A percentile compares a stretch with the other conserved stretches of the same genome.
Conservation (phyloP, 2,888 invertebrate genomes). For the Anthoptus insignis region DNA sequence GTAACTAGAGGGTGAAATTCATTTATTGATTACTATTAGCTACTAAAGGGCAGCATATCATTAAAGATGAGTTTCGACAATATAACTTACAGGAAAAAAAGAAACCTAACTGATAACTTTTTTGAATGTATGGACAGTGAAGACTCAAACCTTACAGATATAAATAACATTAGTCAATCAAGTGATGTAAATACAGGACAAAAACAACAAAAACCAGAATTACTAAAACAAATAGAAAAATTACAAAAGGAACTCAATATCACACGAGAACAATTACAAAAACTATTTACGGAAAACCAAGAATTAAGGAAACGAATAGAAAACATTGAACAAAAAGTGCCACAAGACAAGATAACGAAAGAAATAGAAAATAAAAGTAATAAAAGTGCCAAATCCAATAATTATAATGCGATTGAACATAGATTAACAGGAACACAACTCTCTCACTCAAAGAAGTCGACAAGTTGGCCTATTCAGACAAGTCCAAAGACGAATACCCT, state of each 20-base stretch:
- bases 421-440: not conserved
- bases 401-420: not conserved
- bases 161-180: not conserved
- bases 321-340: not conserved
- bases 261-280: not conserved
- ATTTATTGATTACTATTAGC: not conserved
- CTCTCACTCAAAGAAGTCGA: not conserved
- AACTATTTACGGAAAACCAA: not conserved
- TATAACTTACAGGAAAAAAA: slow-evolving; percentile 1
- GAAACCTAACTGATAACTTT: slow-evolving; percentile 9
- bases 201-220: not conserved
- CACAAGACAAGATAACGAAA: not conserved
- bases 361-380: not conserved
- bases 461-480: not conserved
- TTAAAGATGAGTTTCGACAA: slow-evolving; percentile 7
- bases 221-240: not conserved
- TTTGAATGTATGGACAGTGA: not conserved
- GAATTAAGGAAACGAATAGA: not conserved
- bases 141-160: not conserved
- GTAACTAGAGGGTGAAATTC: not conserved
- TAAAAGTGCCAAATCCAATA: not conserved
- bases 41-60: not conserved
- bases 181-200: not conserved
- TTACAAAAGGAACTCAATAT: not conserved
- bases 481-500: not conserved